Evolutionary conservation across 2,797 vertebrate genomes (phyloP).

Genomic region (Acomys russatus): DNA sequence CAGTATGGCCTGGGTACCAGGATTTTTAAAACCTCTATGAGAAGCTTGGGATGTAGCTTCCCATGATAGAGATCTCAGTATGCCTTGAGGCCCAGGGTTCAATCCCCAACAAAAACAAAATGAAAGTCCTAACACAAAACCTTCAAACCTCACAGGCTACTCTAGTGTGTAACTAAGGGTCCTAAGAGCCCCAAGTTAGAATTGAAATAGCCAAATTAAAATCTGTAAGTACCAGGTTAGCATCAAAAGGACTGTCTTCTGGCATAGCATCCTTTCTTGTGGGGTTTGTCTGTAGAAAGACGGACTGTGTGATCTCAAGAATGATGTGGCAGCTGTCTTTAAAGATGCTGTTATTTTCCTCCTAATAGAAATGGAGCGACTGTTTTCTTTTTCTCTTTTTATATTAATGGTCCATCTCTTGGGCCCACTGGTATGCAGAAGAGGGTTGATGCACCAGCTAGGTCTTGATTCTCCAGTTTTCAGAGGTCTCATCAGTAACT

Average conservation of each 20-base stretch:
- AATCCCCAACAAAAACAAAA: background rate
- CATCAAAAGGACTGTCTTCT: background rate
- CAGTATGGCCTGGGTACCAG: background rate
- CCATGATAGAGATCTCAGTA: background rate
- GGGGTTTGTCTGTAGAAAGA: conserved; percentile 15
- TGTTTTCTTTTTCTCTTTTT: background rate
- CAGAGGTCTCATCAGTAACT: background rate
- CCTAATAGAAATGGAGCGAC: background rate
- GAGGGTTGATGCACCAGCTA: background rate
- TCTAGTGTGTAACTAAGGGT: background rate
- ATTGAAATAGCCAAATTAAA: background rate
- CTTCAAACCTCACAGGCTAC: background rate
- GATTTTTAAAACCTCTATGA: background rate
- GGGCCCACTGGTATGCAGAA: background rate
- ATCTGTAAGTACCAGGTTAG: background rate
- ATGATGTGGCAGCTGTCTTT: background rate
- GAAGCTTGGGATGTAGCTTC: no score
- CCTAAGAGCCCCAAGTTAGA: background rate
- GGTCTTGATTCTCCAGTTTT: background rate
- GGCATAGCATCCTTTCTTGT: background rate
- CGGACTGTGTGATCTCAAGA: background rate
- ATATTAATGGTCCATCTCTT: background rate
- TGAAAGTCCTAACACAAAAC: background rate
- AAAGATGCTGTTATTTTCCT: background rate
- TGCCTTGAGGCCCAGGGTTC: background rate